These are phyloP conservation scores for Pectinophora gossypiella DNA, from an alignment of 1,140 invertebrate genomes.

Conservation along the genomic window DNA sequence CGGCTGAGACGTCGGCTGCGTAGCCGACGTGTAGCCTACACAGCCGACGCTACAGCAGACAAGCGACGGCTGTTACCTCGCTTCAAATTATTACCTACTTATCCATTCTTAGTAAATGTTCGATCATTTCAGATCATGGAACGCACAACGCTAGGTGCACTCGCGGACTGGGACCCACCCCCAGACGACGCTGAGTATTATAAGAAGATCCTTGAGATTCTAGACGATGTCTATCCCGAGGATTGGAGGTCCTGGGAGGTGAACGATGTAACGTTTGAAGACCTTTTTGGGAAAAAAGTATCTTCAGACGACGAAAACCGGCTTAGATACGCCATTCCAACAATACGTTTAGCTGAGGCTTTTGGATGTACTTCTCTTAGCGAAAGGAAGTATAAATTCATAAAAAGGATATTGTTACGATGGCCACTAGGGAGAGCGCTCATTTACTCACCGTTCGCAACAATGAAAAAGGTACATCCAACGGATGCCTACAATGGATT, in stretches of 20 bases:
- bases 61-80: no score
- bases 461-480: not conserved
- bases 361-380: not conserved
- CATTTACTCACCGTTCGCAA: not conserved
- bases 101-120: not conserved
- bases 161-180: not conserved
- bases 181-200: not conserved
- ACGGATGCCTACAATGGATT: not conserved
- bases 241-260: conserved; percentile 4
- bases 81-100: not conserved
- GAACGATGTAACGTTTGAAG: not conserved
- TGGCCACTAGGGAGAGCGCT: conserved; percentile 6
- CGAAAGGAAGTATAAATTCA: not conserved
- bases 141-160: not conserved
- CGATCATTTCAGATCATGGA: not conserved
- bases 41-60: not conserved
- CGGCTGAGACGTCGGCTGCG: not conserved
- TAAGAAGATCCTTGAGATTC: not conserved
- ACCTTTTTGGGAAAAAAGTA: conserved; percentile 6
- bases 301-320: not conserved
- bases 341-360: not conserved
- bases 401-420: not conserved
- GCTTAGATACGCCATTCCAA: conserved; percentile 3
- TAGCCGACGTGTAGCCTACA: not conserved
- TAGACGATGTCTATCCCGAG: not conserved